phyloP scores from a whole-genome alignment of 2,113 vertebrate genomes.

The Puma concolor region DNA sequence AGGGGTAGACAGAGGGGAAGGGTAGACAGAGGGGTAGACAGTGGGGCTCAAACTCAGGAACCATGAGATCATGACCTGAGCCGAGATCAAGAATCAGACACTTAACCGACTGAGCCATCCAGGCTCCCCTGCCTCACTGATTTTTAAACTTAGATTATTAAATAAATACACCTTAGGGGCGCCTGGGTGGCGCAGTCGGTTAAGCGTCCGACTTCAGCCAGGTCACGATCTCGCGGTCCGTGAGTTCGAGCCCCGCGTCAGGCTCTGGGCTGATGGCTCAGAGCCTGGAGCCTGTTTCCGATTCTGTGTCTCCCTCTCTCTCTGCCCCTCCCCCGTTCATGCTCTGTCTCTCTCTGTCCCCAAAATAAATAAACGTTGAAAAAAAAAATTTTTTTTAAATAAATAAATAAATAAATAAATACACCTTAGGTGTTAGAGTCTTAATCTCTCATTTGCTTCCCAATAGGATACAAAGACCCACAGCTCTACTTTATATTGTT shows the following conservation, averaged over 20 bases:
- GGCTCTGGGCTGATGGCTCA: too few relatives aligned
- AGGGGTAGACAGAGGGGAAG: neutral
- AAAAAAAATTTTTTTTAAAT: too few relatives aligned
- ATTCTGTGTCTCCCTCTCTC: too few relatives aligned
- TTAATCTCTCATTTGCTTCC: neutral
- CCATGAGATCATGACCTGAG: neutral
- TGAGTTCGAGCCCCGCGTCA: too few relatives aligned
- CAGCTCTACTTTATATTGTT: neutral
- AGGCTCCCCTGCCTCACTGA: neutral
- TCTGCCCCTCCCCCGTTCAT: too few relatives aligned
- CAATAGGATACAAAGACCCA: neutral
- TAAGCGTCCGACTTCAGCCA: too few relatives aligned
- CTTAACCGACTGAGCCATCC: neutral
- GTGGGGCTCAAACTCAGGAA: neutral
- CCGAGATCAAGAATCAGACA: neutral
- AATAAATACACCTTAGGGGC: neutral
- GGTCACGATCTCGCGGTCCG: too few relatives aligned
- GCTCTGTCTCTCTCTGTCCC: too few relatives aligned
- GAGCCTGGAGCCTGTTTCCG: too few relatives aligned
- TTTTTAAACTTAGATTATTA: slow-evolving; percentile 27
- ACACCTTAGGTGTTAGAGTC: neutral
- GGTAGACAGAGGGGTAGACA: neutral
- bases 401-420: slow-evolving; percentile 46
- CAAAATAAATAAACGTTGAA: too few relatives aligned
- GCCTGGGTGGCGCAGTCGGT: too few relatives aligned